A percentile compares a stretch with the other conserved stretches of the same genome.
These are phyloP conservation scores for Drosophila tristis DNA, from an alignment of 1,140 invertebrate species.

Conservation along the genomic window DNA sequence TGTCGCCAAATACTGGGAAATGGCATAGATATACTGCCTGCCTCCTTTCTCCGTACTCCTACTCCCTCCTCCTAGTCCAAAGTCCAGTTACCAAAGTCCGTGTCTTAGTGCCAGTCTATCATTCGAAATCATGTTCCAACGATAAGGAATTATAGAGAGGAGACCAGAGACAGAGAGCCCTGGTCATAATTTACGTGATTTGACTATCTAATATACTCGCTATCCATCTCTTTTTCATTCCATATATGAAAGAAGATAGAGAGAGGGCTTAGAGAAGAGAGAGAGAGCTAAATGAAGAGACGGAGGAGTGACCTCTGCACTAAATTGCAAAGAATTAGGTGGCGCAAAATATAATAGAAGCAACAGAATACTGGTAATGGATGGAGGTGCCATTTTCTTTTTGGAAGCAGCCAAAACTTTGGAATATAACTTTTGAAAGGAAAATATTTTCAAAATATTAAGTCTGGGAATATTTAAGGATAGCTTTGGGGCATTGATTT, in stretches of 20 bases:
- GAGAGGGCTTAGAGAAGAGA: constrained; percentile 26
- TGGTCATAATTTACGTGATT: constrained; percentile 82
- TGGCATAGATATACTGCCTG: too few relatives aligned
- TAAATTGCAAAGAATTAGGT: constrained; percentile 40
- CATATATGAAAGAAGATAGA: constrained; percentile 18
- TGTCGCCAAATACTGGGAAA: too few relatives aligned
- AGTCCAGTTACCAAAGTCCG: too few relatives aligned
- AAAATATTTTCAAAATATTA: too few relatives aligned
- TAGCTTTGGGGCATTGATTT: too few relatives aligned
- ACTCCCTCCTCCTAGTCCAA: neutral
- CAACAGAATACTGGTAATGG: neutral
- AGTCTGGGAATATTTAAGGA: too few relatives aligned
- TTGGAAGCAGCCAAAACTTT: too few relatives aligned
- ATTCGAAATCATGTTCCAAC: constrained; percentile 77
- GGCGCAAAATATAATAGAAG: constrained; percentile 6
- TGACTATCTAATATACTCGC: constrained; percentile 60
- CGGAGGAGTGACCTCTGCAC: constrained; percentile 6
- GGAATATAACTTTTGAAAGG: too few relatives aligned
- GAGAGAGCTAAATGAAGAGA: constrained; percentile 11
- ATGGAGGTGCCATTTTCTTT: constrained; percentile 1
- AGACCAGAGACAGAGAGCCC: constrained; percentile 5
- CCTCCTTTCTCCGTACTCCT: neutral
- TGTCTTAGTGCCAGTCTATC: constrained; percentile 61
- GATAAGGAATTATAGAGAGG: constrained; percentile 77
- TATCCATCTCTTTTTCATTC: too few relatives aligned